Percentiles rank a stretch among this genome's conserved stretches.
Conservation (phyloP, 1,140 invertebrate species). For the Trichonephila inaurata region DNA sequence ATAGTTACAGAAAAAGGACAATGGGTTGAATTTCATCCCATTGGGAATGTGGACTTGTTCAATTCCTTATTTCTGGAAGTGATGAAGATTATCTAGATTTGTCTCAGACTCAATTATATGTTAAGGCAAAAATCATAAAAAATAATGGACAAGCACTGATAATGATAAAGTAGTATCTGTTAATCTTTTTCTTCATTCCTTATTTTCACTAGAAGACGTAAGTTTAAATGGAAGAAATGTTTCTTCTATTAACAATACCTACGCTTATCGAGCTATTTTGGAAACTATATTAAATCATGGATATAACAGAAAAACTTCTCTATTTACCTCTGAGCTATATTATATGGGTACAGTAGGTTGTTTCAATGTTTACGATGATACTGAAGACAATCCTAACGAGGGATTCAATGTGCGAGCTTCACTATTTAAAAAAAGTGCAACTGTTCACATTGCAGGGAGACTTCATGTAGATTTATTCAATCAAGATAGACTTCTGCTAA, state of each 20-base stretch:
- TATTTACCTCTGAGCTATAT: conserved; percentile 33
- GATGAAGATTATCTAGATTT: conserved; percentile 40
- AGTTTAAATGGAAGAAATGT: neutral
- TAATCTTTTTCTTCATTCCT: conserved; percentile 39
- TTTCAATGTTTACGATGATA: neutral
- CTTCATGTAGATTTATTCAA: neutral
- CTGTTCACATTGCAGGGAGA: neutral
- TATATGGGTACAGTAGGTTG: neutral
- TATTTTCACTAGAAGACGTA: conserved; percentile 24
- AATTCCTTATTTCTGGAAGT: conserved; percentile 35
- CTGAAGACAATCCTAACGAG: neutral
- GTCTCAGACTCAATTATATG: neutral
- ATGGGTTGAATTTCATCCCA: conserved; percentile 13
- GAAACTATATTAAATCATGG: conserved; percentile 55
- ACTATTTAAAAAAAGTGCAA: neutral
- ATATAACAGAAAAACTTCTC: conserved; percentile 31
- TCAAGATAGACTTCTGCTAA: too few species aligned
- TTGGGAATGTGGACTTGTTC: conserved; percentile 1
- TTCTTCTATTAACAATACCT: conserved; percentile 16
- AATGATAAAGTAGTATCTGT: neutral
- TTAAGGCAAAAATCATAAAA: conserved; percentile 31
- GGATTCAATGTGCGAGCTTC: neutral
- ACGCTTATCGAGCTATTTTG: conserved; percentile 33
- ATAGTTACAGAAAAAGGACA: conserved; percentile 49
- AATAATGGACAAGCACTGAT: neutral